Conservation (phyloP, 2,113 vertebrate genomes). For the Andinoacara biseriatus region DNA sequence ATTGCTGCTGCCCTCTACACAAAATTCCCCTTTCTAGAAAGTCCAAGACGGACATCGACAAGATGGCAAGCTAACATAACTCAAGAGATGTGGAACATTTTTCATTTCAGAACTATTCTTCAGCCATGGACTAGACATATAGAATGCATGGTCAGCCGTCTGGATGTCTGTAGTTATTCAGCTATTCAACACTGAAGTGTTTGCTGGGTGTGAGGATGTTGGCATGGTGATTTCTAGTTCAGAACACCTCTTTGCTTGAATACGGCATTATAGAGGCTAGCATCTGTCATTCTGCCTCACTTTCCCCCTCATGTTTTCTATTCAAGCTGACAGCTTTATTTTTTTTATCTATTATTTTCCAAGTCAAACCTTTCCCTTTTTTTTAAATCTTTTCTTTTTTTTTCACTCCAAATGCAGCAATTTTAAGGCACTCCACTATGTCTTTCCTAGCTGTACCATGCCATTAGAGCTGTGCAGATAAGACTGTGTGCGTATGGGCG, state of each 20-base stretch:
- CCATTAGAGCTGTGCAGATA: not conserved
- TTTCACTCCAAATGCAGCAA: not conserved
- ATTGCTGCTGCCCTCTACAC: not conserved
- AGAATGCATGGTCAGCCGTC: not conserved
- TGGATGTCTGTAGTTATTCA: not conserved
- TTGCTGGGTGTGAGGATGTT: not conserved
- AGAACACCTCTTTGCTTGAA: not conserved
- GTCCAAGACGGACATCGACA: not conserved
- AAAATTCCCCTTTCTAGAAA: not conserved
- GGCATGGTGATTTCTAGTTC: not conserved
- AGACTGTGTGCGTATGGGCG: conserved; percentile 38
- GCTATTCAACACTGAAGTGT: not conserved
- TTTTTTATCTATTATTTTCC: not conserved
- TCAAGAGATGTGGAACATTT: not conserved
- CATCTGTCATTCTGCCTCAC: not conserved
- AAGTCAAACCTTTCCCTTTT: not conserved
- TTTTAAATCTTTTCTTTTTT: not conserved
- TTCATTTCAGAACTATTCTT: not conserved
- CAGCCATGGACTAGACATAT: not conserved
- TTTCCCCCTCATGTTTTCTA: not conserved
- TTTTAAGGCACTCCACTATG: not conserved
- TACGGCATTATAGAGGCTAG: not conserved
- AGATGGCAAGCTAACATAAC: not conserved
- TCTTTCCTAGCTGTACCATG: not conserved
- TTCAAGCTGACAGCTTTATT: not conserved